phyloP scores from a whole-genome alignment of 2,113 vertebrate genomes.

The Calidris pygmaea region DNA sequence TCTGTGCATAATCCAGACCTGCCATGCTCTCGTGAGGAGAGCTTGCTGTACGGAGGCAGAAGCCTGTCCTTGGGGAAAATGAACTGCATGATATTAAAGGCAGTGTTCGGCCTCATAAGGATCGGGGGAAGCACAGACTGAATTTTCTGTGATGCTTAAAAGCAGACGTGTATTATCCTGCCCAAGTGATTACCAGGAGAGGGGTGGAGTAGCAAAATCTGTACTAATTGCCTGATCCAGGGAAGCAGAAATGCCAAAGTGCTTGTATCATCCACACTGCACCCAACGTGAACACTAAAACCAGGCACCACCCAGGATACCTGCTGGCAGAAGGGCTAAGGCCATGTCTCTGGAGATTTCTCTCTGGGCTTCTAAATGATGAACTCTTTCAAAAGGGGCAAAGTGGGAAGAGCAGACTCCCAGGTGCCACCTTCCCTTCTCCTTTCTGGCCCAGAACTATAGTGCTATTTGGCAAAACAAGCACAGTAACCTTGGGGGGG shows the following conservation, averaged over 20 bases:
- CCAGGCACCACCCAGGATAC: not conserved
- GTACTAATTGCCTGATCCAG: not conserved
- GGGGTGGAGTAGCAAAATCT: not conserved
- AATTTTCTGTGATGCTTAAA: not conserved
- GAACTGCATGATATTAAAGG: not conserved
- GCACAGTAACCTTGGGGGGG: not conserved
- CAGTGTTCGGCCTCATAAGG: not conserved
- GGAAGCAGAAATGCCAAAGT: not conserved
- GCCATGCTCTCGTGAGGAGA: not conserved
- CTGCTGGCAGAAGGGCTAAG: not conserved
- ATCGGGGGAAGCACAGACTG: not conserved
- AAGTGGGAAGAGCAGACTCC: not conserved
- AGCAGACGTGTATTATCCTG: constrained; percentile 22
- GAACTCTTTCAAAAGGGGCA: not conserved
- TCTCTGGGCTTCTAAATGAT: not conserved
- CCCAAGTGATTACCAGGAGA: not conserved
- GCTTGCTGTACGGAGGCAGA: not conserved
- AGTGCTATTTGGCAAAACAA: not conserved
- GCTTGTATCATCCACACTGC: not conserved
- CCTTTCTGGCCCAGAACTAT: not conserved
- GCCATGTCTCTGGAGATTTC: not conserved
- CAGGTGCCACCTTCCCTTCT: not conserved
- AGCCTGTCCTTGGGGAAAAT: not conserved
- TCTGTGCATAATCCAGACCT: not conserved
- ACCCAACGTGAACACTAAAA: not conserved